phyloP scores from a whole-genome alignment of 1,140 invertebrate genomes.

The Sitobion miscanthi region DNA sequence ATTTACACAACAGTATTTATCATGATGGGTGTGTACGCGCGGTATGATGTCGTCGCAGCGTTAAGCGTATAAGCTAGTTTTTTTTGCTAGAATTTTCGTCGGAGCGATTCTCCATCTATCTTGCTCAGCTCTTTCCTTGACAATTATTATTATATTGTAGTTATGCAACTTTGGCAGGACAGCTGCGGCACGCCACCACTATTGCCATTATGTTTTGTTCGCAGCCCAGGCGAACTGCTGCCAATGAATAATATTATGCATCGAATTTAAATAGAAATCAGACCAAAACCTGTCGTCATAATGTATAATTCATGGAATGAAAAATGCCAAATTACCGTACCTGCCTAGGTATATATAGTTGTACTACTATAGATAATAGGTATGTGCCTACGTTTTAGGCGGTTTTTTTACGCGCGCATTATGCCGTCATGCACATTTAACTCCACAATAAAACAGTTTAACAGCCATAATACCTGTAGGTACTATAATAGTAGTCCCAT shows the following conservation, averaged over 20 bases:
- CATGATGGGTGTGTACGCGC: neutral
- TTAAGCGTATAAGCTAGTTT: neutral
- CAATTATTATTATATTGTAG: neutral
- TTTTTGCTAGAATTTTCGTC: neutral
- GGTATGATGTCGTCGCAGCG: neutral
- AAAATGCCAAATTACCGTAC: neutral
- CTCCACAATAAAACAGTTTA: neutral
- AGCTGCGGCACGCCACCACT: neutral
- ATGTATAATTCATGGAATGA: neutral
- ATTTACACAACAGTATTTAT: neutral
- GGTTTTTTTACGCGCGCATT: neutral
- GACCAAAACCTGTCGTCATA: neutral
- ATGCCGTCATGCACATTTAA: neutral
- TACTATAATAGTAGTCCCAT: neutral
- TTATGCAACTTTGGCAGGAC: neutral
- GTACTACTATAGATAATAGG: neutral
- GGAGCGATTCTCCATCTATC: neutral
- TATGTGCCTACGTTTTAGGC: neutral
- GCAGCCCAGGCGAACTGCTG: neutral
- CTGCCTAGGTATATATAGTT: neutral
- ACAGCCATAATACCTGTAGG: neutral
- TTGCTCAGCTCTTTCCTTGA: neutral
- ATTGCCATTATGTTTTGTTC: neutral
- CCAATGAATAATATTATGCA: neutral
- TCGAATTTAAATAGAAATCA: slow-evolving; percentile 17